Conservation (phyloP, 2,113 vertebrate species). For the human (Homo sapiens) region DNA sequence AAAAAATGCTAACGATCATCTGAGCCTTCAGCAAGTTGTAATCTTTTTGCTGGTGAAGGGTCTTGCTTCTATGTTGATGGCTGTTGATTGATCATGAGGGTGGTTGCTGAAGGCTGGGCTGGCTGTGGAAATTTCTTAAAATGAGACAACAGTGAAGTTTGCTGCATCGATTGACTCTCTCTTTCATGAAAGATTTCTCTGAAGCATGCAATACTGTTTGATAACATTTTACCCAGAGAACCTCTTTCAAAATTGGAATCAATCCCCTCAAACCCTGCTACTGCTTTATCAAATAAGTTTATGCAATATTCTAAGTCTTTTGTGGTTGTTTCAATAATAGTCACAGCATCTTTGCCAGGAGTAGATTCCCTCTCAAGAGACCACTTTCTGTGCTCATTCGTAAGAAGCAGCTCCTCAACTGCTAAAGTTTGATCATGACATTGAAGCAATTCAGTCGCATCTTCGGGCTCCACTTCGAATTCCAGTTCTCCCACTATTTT, state of each 20-base stretch:
- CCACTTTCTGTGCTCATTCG: neutral
- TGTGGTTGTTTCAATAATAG: neutral
- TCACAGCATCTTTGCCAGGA: neutral
- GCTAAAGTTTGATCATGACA: neutral
- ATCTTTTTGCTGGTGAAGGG: neutral
- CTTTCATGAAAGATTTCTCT: neutral
- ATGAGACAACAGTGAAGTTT: neutral
- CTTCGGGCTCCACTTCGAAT: neutral
- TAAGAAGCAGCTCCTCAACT: neutral
- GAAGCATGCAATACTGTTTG: neutral
- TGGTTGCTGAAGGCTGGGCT: neutral
- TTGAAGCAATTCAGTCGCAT: no score
- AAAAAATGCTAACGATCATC: neutral
- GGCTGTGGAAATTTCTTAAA: neutral
- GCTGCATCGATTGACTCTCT: neutral
- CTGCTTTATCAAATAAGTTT: neutral
- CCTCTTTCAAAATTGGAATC: neutral
- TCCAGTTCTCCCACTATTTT: neutral
- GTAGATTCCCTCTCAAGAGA: neutral
- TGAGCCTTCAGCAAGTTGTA: neutral
- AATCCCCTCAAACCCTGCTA: neutral
- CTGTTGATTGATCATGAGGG: neutral
- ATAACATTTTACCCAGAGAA: neutral
- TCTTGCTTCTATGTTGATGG: neutral
- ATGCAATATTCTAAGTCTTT: neutral